These are phyloP conservation scores for Andricus curvator DNA, from an alignment of 2,888 invertebrate species.

Conservation along the genomic window DNA sequence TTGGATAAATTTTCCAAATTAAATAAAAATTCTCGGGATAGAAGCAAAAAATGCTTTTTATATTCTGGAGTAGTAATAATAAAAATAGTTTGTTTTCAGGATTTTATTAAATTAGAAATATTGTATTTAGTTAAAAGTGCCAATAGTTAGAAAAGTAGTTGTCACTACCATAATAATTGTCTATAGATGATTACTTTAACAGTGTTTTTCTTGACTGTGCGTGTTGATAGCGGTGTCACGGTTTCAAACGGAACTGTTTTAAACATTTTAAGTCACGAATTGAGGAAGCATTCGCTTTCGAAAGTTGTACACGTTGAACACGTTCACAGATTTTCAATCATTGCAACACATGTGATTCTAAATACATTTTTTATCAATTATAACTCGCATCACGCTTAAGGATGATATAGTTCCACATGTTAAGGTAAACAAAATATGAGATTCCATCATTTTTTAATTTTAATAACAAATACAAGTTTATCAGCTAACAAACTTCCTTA, in stretches of 20 bases:
- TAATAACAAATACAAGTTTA: not conserved
- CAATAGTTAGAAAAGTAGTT: not conserved
- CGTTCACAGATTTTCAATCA: not conserved
- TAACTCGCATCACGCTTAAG: not conserved
- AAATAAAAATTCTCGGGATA: no score
- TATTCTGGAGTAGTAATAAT: no score
- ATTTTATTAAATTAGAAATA: not conserved
- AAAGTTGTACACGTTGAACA: not conserved
- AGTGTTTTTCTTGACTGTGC: not conserved
- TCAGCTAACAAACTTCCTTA: no score
- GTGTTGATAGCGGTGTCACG: not conserved
- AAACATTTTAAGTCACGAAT: conserved; percentile 8
- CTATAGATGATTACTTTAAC: not conserved
- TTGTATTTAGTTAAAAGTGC: not conserved
- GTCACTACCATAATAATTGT: not conserved
- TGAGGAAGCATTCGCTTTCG: not conserved
- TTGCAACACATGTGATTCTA: not conserved
- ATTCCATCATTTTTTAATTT: not conserved
- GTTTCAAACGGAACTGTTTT: not conserved
- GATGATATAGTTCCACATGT: not conserved
- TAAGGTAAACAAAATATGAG: not conserved
- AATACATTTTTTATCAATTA: not conserved
- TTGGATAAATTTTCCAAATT: no score
- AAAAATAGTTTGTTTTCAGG: no score
- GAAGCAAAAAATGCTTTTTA: no score